Evolutionary conservation across 2,888 invertebrate genomes (phyloP).

Genomic region (Hirtodrosophila trivittata): DNA sequence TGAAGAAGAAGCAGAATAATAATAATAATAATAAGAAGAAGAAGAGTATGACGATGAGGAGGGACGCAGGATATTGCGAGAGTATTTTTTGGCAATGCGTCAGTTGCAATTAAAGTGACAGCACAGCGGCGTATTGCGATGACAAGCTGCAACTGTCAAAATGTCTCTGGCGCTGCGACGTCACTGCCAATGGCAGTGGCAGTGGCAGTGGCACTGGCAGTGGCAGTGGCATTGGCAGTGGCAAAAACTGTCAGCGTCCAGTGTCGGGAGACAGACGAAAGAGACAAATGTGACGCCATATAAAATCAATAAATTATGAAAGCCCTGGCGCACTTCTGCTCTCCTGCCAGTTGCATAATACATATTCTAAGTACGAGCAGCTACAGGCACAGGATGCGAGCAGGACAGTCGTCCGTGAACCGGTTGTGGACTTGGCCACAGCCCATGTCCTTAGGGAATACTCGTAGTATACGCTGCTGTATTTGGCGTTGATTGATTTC

Average conservation of each 20-base stretch:
- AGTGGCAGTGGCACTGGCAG: slow-evolving; percentile 12
- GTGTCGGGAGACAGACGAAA: slow-evolving; percentile 62
- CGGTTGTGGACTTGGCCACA: slow-evolving; percentile 50
- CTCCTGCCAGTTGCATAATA: slow-evolving; percentile 61
- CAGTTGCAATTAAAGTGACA: slow-evolving; percentile 78
- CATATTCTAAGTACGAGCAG: slow-evolving; percentile 65
- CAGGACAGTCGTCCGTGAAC: slow-evolving; percentile 38
- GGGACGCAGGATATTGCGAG: slow-evolving; percentile 22
- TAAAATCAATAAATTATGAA: slow-evolving; percentile 79
- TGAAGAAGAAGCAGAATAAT: slow-evolving; percentile 6
- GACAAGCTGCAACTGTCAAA: slow-evolving; percentile 66
- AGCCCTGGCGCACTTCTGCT: slow-evolving; percentile 43
- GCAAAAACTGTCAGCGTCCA: slow-evolving; percentile 73
- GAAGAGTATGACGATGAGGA: neutral
- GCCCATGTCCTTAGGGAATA: slow-evolving; percentile 66
- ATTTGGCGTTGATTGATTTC: slow-evolving; percentile 80
- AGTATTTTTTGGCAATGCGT: slow-evolving; percentile 73
- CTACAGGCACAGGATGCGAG: slow-evolving; percentile 25
- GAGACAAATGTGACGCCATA: slow-evolving; percentile 80
- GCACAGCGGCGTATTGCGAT: slow-evolving; percentile 36
- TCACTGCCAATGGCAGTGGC: slow-evolving; percentile 7
- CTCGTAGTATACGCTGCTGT: slow-evolving; percentile 16
- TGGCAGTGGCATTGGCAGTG: slow-evolving; percentile 50
- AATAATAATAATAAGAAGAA: too few relatives aligned
- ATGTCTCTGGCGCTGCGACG: slow-evolving; percentile 32